phyloP scores from a whole-genome alignment of 2,113 vertebrate species.

The Cryptomyrus ogoouensis region DNA sequence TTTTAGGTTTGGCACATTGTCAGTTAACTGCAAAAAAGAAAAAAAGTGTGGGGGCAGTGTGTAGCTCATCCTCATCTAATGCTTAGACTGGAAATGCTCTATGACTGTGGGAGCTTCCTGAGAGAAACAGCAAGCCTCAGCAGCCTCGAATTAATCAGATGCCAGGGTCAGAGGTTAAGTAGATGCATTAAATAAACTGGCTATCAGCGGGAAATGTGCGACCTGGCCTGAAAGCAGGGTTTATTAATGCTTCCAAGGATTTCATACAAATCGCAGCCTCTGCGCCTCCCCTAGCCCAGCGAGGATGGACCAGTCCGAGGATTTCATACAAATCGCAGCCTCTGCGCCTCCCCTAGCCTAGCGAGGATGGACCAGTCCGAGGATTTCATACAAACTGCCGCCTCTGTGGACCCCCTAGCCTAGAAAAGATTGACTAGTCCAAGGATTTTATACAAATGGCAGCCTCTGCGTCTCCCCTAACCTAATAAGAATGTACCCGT shows the following conservation, averaged over 20 bases:
- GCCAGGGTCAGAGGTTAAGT: constrained; percentile 38
- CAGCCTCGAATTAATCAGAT: constrained; percentile 13
- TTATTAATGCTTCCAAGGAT: constrained; percentile 45
- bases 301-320: constrained; percentile 23
- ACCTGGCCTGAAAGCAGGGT: constrained; percentile 46
- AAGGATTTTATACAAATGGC: too few species aligned
- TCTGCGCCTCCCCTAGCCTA: background rate
- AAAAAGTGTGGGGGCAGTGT: background rate
- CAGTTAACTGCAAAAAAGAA: background rate
- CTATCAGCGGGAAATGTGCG: constrained; percentile 35
- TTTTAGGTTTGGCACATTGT: background rate
- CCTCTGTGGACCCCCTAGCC: background rate
- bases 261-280: background rate
- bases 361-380: background rate
- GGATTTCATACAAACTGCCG: too few species aligned
- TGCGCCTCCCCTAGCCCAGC: background rate
- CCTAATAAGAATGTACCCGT: background rate
- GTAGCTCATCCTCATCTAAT: too few species aligned
- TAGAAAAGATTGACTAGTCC: background rate
- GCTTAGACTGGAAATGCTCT: background rate
- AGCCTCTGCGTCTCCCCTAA: background rate
- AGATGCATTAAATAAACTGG: constrained; percentile 36
- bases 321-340: background rate
- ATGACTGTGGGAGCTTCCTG: background rate
- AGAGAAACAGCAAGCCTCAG: background rate